Evolutionary conservation across 1,140 invertebrate genomes (phyloP).

Genomic region (Hormaphis cornu): DNA sequence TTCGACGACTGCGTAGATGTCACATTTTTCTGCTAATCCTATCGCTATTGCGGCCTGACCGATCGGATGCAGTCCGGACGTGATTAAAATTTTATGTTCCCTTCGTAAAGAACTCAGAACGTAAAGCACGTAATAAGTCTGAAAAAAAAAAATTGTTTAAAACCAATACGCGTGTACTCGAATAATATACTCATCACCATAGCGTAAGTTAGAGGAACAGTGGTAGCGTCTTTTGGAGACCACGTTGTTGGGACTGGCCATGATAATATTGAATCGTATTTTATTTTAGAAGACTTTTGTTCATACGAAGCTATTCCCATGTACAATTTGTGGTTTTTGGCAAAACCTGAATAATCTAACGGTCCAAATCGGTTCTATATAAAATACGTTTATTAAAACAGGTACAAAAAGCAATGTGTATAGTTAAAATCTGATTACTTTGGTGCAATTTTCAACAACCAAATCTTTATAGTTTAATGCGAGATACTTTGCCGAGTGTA

Average conservation of each 20-base stretch:
- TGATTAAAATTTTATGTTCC: neutral
- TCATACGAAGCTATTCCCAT: neutral
- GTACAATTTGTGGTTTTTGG: neutral
- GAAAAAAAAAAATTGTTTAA: neutral
- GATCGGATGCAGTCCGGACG: neutral
- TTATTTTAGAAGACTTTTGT: neutral
- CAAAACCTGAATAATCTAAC: neutral
- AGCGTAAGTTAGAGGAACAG: conserved; percentile 46
- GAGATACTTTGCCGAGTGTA: neutral
- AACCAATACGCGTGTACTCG: too few relatives aligned
- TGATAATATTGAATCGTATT: neutral
- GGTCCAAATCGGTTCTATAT: neutral
- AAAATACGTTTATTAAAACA: too few relatives aligned
- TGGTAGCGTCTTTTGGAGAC: conserved; percentile 50
- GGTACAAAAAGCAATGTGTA: neutral
- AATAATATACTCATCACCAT: conserved; percentile 32
- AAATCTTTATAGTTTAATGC: neutral
- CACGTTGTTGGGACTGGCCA: conserved; percentile 50
- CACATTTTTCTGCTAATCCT: neutral
- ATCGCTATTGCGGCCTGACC: neutral
- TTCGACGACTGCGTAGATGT: neutral
- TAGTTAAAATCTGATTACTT: neutral
- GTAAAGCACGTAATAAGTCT: neutral
- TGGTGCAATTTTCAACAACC: neutral
- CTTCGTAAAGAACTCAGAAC: neutral